Conservation (phyloP, 2,888 invertebrate genomes). For the Cerceris ruficornis region DNA sequence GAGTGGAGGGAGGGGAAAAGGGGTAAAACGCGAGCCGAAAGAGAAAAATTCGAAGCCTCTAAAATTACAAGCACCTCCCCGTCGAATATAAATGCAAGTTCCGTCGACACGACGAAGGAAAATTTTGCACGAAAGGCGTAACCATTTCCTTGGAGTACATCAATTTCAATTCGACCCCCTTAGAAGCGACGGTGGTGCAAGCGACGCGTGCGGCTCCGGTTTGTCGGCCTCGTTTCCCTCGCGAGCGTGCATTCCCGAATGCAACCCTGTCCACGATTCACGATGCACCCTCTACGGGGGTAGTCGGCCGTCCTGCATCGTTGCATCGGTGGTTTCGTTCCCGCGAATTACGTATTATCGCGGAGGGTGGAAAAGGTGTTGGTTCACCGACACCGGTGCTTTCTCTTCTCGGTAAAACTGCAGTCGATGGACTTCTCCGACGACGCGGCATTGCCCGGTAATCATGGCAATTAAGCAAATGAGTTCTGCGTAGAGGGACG, state of each 20-base stretch:
- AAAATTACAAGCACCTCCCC: no score
- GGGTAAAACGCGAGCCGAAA: no score
- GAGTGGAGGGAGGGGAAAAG: no score
- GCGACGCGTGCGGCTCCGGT: constrained; percentile 70
- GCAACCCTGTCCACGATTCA: constrained; percentile 13
- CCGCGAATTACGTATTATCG: constrained; percentile 55
- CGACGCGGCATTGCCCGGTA: constrained; percentile 49
- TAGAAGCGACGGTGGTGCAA: neutral
- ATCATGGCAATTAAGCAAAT: constrained; percentile 71
- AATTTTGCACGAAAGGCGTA: no score
- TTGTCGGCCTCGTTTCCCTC: constrained; percentile 61
- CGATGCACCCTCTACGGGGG: constrained; percentile 9
- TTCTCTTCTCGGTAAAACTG: constrained; percentile 15
- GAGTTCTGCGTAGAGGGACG: constrained; percentile 66
- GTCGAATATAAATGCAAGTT: no score
- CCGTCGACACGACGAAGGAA: neutral
- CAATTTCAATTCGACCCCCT: no score
- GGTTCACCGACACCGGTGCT: neutral
- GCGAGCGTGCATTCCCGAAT: constrained; percentile 60
- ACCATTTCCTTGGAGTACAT: no score
- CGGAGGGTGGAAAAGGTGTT: constrained; percentile 32
- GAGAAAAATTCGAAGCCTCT: no score
- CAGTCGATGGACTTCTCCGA: constrained; percentile 26
- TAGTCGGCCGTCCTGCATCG: neutral
- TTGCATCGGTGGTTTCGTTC: constrained; percentile 30